Base-by-base conservation (phyloP, 2,888 invertebrate species). In the Andrena haemorrhoa region DNA sequence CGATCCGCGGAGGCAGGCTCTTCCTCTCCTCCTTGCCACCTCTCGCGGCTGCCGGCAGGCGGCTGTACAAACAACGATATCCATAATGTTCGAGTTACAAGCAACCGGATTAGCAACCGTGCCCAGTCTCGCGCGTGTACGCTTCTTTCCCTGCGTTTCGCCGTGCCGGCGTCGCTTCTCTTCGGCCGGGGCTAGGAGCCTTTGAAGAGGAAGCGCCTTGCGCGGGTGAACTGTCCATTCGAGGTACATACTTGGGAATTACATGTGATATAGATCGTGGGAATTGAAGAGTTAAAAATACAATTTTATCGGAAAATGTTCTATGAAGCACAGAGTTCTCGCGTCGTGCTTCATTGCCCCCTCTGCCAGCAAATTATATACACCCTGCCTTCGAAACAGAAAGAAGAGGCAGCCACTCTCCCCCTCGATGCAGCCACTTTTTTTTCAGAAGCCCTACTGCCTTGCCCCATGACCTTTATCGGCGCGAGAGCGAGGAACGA, bases 31-130 rank as follows among this genome's bases (percentile, higher is more conserved):
- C 66, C 76, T 80, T 82, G 79, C 74, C 86, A 66, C 68, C 72
- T 77, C 74, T 79, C 74, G 76, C 82, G 84, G 76, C 83, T 70
- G 79, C 84, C 72, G 79, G 68, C 84, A 86, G 81, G 89, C 91
- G 92, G 92, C 93, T 93, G 93, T 90, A 88, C 92, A 93, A 93
- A 93, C 92, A 93, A 91, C 91, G 92, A 92, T 92, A 92, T 91
- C 89, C 90, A 89, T 91, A 91, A 90, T 91, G 90, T 90, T 86
- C 90, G 89, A 92, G 91, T 91, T 90, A 90, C 89, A 89, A 87
- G 88, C 89, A 87, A 86, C 23, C 76, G 89, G 87, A 87, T 88
- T 88, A 88, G 89, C 81, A 88, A 83, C 80, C 74, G 82, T 73
- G 72, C 70, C 72, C 79, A 71, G 82, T 73, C 83, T 83, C 70